A percentile compares a stretch with the other conserved stretches of the same genome.
Evolutionary conservation across 2,888 invertebrate species (phyloP).

Genomic region (Archaeoteleia sp.): DNA sequence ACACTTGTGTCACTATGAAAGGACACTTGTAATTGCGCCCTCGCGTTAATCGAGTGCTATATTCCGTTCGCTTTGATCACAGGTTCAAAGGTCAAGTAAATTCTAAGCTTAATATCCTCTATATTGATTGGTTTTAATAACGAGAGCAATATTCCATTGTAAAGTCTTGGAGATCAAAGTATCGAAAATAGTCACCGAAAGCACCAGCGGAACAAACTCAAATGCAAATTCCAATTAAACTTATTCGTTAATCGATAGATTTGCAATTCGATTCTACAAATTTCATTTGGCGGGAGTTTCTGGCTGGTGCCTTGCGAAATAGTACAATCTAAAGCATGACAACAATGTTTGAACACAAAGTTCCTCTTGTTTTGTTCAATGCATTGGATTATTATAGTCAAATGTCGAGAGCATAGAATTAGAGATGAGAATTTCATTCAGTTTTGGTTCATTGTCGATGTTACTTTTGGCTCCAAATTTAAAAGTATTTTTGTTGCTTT

Average conservation of each 20-base stretch:
- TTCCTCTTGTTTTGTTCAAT: slow-evolving; percentile 5
- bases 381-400: not conserved
- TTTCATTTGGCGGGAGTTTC: no score
- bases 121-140: slow-evolving; percentile 25
- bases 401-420: slow-evolving; percentile 7
- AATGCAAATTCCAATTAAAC: no score
- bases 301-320: slow-evolving; percentile 8
- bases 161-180: slow-evolving; percentile 16
- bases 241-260: no score
- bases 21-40: slow-evolving; percentile 31
- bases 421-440: slow-evolving; percentile 1
- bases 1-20: slow-evolving; percentile 30
- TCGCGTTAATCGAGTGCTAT: slow-evolving; percentile 24
- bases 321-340: slow-evolving; percentile 18
- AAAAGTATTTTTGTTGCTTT: slow-evolving; percentile 17
- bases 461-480: slow-evolving; percentile 12
- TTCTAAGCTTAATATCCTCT: slow-evolving; percentile 22
- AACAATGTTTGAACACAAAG: slow-evolving; percentile 7
- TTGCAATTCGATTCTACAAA: no score
- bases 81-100: slow-evolving; percentile 37
- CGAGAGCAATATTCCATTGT: slow-evolving; percentile 4
- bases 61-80: slow-evolving; percentile 43
- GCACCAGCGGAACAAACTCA: not conserved
- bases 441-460: not conserved
- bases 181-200: slow-evolving; percentile 2